phyloP scores from a whole-genome alignment of 2,113 vertebrate species.

The Xerus inauris region DNA sequence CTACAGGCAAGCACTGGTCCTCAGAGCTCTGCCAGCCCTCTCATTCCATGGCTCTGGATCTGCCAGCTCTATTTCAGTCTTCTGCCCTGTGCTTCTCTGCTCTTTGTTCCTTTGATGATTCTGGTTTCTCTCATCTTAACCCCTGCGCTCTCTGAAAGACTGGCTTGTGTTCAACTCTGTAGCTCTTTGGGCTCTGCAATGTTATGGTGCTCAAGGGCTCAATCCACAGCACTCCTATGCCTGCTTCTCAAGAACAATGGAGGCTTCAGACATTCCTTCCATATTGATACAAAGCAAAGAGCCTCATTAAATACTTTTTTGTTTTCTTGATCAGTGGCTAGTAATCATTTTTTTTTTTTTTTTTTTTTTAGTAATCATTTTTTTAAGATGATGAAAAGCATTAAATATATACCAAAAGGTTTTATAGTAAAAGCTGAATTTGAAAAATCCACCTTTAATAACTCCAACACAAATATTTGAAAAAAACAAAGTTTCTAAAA shows the following conservation, averaged over 20 bases:
- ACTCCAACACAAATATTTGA: conserved; percentile 39
- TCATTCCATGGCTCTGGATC: background rate
- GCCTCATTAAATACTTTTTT: background rate
- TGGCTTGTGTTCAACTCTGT: background rate
- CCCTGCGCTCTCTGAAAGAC: background rate
- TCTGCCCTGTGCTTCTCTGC: background rate
- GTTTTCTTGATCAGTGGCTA: background rate
- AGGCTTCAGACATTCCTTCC: background rate
- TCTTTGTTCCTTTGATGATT: background rate
- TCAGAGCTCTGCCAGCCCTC: background rate
- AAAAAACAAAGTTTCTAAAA: conserved; percentile 36
- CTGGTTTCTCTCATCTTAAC: background rate
- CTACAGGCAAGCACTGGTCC: background rate
- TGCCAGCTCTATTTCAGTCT: background rate
- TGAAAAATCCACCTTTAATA: conserved; percentile 8
- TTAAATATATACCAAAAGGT: background rate
- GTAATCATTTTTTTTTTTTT: background rate
- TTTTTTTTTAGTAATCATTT: background rate
- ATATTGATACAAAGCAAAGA: background rate
- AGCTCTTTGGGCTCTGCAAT: background rate
- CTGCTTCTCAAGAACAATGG: background rate
- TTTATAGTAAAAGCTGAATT: background rate
- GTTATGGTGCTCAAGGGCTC: background rate
- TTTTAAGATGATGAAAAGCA: background rate
- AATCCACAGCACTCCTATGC: background rate